Evolutionary conservation across 2,888 invertebrate genomes (phyloP).

Genomic region (Flabesymbios commensalis): DNA sequence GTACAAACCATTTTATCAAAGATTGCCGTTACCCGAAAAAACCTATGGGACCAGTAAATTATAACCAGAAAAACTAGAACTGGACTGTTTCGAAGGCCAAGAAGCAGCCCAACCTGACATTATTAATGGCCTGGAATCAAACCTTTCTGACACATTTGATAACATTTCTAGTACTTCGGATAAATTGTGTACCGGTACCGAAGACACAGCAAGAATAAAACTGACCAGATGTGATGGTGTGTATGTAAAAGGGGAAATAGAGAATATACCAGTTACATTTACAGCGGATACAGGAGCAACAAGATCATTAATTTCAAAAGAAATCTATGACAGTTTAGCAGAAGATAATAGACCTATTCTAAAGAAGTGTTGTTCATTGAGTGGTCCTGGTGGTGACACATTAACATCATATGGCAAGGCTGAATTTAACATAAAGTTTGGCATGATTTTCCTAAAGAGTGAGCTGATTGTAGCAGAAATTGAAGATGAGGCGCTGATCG

Average conservation of each 20-base stretch:
- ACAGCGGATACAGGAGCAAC: too few relatives aligned
- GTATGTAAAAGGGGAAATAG: background rate
- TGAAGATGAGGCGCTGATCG: background rate
- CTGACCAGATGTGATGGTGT: background rate
- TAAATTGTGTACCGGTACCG: too few relatives aligned
- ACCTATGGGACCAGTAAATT: too few relatives aligned
- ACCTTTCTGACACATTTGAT: too few relatives aligned
- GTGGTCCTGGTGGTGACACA: background rate
- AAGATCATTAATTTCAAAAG: too few relatives aligned
- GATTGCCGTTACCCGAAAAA: background rate
- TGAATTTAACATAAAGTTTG: background rate
- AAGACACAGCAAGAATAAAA: background rate
- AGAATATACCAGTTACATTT: background rate
- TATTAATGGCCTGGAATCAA: too few relatives aligned
- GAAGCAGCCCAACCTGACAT: background rate
- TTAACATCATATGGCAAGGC: background rate
- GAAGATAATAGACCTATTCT: too few relatives aligned
- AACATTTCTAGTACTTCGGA: too few relatives aligned
- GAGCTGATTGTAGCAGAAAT: background rate
- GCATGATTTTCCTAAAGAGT: background rate
- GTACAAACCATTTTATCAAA: too few relatives aligned
- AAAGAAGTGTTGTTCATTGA: too few relatives aligned
- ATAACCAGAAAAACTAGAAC: background rate
- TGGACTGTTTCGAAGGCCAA: background rate
- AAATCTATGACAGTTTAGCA: background rate